Evolutionary conservation across 2,113 vertebrate species (phyloP).

Genomic region (Dissostichus mawsoni): DNA sequence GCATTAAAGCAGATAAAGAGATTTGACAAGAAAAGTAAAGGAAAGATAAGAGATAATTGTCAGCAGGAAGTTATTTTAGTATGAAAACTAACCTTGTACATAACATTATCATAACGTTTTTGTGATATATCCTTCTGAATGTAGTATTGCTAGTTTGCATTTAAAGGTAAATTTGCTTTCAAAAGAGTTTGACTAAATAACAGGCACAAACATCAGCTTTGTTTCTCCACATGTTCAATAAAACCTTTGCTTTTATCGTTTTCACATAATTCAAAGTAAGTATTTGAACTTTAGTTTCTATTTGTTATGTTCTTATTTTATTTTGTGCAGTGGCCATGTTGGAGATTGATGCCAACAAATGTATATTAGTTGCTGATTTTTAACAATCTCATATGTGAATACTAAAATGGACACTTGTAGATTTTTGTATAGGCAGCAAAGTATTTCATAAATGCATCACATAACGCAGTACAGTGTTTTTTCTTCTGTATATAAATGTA

Average conservation of each 20-base stretch:
- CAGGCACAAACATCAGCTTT: conserved; percentile 11
- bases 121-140: conserved; percentile 75
- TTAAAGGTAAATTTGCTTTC: conserved; percentile 40
- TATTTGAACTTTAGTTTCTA: background rate
- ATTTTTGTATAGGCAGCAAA: conserved; percentile 73
- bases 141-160: conserved; percentile 73
- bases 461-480: conserved; percentile 57
- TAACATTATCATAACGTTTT: conserved; percentile 51
- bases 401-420: conserved; percentile 67
- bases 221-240: conserved; percentile 6
- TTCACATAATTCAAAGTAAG: background rate
- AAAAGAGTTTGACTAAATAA: conserved; percentile 30
- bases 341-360: conserved; percentile 49
- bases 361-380: conserved; percentile 35
- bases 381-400: conserved; percentile 65
- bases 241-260: conserved; percentile 25
- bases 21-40: conserved; percentile 2
- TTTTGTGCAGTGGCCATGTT: conserved; percentile 43
- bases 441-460: conserved; percentile 58
- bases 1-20: background rate
- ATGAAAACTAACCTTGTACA: conserved; percentile 52
- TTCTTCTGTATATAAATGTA: conserved; percentile 65
- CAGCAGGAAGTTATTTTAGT: conserved; percentile 34
- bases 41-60: background rate
- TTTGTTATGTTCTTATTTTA: conserved; percentile 8